Conservation (phyloP, 23 tunicate species). For the Styela plicata region DNA sequence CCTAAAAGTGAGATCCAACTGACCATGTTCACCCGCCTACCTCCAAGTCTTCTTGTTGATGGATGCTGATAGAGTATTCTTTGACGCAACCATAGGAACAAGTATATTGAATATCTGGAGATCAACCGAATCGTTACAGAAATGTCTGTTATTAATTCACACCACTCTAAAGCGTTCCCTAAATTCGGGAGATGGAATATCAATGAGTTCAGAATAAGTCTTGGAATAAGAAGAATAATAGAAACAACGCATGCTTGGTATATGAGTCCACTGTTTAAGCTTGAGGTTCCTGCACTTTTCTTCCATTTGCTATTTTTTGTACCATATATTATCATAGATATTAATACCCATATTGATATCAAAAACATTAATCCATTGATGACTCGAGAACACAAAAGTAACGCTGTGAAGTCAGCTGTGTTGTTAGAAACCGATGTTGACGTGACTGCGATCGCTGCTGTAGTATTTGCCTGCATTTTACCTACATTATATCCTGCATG, state of each 20-base stretch:
- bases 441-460: no score
- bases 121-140: constrained; percentile 3
- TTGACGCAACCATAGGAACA: constrained; percentile 60
- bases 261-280: constrained; percentile 27
- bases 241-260: constrained; percentile 38
- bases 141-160: constrained; percentile 40
- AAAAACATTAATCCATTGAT: background rate
- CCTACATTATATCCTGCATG: no score
- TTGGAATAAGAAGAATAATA: constrained; percentile 12
- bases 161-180: constrained; percentile 7
- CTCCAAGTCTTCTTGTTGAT: constrained; percentile 24
- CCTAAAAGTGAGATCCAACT: constrained; percentile 23
- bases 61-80: constrained; percentile 28
- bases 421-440: no score
- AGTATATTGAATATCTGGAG: constrained; percentile 18
- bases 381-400: background rate
- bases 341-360: constrained; percentile 24
- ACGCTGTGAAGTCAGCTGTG: background rate
- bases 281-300: background rate
- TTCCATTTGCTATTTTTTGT: constrained; percentile 46
- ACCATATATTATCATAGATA: constrained; percentile 48
- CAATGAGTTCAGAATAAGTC: constrained; percentile 13
- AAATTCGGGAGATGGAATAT: constrained; percentile 28
- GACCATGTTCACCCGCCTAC: constrained; percentile 6
- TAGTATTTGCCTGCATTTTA: no score